Evolutionary conservation across 2,113 vertebrate species (phyloP).

Genomic region (Thamnaconus septentrionalis): DNA sequence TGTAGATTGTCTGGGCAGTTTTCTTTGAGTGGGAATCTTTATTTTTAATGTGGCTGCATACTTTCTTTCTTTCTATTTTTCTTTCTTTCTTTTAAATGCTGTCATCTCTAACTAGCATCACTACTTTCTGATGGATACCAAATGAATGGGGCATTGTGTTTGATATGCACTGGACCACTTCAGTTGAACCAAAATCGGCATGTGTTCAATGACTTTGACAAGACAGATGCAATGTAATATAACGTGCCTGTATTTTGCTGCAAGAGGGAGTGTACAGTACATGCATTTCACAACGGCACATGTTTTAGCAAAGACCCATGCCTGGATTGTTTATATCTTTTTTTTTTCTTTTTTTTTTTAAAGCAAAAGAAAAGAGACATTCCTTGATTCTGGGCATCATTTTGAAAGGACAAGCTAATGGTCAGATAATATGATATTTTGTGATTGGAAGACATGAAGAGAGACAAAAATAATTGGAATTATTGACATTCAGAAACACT

Average conservation of each 20-base stretch:
- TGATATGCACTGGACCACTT: constrained; percentile 64
- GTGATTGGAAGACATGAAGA: too few species aligned
- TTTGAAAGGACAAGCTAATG: not conserved
- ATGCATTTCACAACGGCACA: constrained; percentile 46
- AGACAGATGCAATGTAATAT: constrained; percentile 74
- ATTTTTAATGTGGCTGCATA: not conserved
- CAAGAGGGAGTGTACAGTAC: constrained; percentile 63
- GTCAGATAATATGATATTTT: too few species aligned
- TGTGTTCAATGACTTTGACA: constrained; percentile 61
- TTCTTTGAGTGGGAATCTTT: too few species aligned
- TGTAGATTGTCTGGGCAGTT: too few species aligned
- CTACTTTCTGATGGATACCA: constrained; percentile 55
- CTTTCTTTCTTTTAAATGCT: constrained; percentile 13
- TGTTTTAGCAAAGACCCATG: constrained; percentile 22
- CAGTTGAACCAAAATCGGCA: constrained; percentile 66
- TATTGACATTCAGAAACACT: too few species aligned
- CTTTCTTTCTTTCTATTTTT: not conserved
- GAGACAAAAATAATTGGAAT: too few species aligned
- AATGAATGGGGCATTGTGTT: constrained; percentile 61
- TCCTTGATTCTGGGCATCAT: constrained; percentile 9
- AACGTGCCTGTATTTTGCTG: constrained; percentile 75
- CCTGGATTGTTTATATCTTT: not conserved
- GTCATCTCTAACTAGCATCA: constrained; percentile 36
- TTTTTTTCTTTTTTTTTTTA: not conserved
- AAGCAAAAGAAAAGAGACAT: not conserved